These are phyloP conservation scores for Drosophila ironensis DNA, from an alignment of 1,140 invertebrate genomes.

Conservation along the genomic window DNA sequence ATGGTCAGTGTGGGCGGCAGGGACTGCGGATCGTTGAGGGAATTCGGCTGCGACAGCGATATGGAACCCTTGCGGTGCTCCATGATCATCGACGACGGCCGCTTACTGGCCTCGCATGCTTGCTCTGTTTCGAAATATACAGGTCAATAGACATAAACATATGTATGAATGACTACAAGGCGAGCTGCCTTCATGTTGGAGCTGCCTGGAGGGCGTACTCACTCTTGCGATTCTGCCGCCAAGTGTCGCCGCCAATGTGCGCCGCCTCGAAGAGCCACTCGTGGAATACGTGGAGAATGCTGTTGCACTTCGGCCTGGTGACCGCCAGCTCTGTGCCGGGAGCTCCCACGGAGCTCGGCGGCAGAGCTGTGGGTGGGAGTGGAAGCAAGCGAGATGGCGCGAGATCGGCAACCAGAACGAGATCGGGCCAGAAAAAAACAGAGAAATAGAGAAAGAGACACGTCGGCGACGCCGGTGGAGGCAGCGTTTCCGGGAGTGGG, in stretches of 20 bases:
- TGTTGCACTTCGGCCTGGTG: slow-evolving; percentile 93
- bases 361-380: slow-evolving; percentile 53
- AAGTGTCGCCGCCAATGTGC: slow-evolving; percentile 89
- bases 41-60: slow-evolving; percentile 80
- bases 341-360: slow-evolving; percentile 83
- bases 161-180: too few relatives aligned
- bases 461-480: too few relatives aligned
- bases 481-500: too few relatives aligned
- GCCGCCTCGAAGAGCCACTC: slow-evolving; percentile 98
- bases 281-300: slow-evolving; percentile 97
- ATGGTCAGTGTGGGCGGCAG: slow-evolving; percentile 82
- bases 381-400: not conserved
- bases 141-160: too few relatives aligned
- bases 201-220: slow-evolving; percentile 1
- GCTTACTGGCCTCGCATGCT: slow-evolving; percentile 78
- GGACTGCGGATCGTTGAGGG: slow-evolving; percentile 70
- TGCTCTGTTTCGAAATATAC: slow-evolving; percentile 70
- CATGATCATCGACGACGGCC: slow-evolving; percentile 82
- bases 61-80: slow-evolving; percentile 81
- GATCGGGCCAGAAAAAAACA: not conserved
- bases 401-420: too few relatives aligned
- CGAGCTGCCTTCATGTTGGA: too few relatives aligned
- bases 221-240: slow-evolving; percentile 84
- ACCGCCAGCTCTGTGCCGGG: slow-evolving; percentile 87
- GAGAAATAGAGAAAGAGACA: too few relatives aligned